These are phyloP conservation scores for Tichodroma muraria DNA, from an alignment of 2,113 vertebrate genomes.

Conservation along the genomic window DNA sequence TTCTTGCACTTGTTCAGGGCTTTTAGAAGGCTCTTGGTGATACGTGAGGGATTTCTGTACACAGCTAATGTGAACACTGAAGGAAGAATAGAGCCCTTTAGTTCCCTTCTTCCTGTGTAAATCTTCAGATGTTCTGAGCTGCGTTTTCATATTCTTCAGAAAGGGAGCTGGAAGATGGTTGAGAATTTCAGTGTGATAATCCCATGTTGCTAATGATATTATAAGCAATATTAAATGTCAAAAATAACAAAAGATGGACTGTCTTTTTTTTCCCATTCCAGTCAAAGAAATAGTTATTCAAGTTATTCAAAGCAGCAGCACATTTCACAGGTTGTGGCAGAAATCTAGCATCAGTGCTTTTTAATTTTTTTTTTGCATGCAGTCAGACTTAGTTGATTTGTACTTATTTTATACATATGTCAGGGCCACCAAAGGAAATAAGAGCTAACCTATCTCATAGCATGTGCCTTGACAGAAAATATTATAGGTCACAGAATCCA, in stretches of 20 bases:
- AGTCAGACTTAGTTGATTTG: neutral
- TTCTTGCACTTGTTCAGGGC: neutral
- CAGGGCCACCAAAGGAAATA: conserved; percentile 2
- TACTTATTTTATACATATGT: neutral
- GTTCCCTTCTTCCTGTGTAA: neutral
- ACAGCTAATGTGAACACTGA: neutral
- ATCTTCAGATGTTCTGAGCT: conserved; percentile 17
- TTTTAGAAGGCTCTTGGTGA: neutral
- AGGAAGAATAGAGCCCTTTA: neutral
- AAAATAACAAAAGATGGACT: conserved; percentile 15
- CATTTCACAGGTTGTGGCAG: neutral
- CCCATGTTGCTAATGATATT: conserved; percentile 9
- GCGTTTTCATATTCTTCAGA: conserved; percentile 11
- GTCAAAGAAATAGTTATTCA: neutral
- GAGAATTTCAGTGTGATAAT: conserved; percentile 33
- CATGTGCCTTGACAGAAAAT: conserved; percentile 21
- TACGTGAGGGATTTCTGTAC: neutral
- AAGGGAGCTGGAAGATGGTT: neutral
- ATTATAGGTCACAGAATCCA: neutral
- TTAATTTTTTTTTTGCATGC: neutral
- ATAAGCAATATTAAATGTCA: conserved; percentile 27
- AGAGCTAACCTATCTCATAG: neutral
- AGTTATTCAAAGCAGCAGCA: neutral
- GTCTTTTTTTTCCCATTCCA: neutral
- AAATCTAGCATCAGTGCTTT: neutral